A percentile compares a stretch with the other conserved stretches of the same genome.
Evolutionary conservation across 2,797 vertebrate genomes (phyloP).

Genomic region (Macropus fuliginosus): DNA sequence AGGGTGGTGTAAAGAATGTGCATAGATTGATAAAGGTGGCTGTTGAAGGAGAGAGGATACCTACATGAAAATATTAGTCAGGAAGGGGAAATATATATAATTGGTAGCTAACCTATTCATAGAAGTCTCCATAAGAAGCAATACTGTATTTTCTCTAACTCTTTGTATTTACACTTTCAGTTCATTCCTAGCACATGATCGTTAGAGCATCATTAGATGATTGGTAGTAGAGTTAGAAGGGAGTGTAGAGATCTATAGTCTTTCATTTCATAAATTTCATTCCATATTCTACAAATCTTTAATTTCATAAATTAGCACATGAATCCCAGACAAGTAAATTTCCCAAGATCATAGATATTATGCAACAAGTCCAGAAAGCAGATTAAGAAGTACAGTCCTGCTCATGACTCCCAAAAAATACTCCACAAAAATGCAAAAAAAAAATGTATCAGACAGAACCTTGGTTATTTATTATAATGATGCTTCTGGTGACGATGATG

Average conservation of each 20-base stretch:
- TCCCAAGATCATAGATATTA: background rate
- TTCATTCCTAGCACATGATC: background rate
- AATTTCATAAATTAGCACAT: background rate
- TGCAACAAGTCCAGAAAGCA: background rate
- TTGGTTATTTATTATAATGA: no score
- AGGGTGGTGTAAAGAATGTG: background rate
- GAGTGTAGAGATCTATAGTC: background rate
- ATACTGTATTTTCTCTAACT: background rate
- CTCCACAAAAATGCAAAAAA: background rate
- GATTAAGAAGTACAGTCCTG: background rate
- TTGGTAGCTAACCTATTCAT: background rate
- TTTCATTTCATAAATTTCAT: background rate
- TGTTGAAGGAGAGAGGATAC: background rate
- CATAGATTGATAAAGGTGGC: background rate
- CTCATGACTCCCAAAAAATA: background rate
- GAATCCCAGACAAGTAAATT: background rate
- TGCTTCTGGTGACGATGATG: no score
- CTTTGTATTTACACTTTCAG: background rate
- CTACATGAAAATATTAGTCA: background rate
- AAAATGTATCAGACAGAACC: background rate
- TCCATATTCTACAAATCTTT: background rate
- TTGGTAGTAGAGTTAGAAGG: background rate
- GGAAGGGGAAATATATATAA: background rate
- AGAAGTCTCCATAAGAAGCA: background rate
- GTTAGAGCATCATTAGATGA: background rate